Base-by-base conservation (phyloP, 2,113 vertebrate genomes). In the Eurypyga helias region DNA sequence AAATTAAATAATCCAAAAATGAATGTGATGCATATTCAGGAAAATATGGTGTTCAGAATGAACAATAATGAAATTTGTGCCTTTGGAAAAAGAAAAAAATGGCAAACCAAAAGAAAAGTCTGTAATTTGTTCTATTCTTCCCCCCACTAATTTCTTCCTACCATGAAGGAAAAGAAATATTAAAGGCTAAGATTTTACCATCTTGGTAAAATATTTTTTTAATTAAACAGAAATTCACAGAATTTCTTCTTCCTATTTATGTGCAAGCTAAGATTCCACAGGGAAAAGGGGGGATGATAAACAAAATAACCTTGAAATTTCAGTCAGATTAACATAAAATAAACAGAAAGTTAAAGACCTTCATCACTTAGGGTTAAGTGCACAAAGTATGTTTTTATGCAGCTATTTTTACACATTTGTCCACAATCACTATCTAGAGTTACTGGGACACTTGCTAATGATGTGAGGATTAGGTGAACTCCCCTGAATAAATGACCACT, bases 1-100 rank as follows among this genome's bases (percentile, higher is more conserved):
- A 98, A 98, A 98, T 98, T 98, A 98, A 98, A 98, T 98, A 98
- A 98, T 98, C 96, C 90, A 97, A 97, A 41, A 97, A 97, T 90
- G 49, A 97, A 97, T 26, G 20, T 69, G 92, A 97, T 97, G 93
- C 96, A 97, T 97, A 98, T 97, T 97, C 94, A 97, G 91, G 97
- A 97, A 98, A 98, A 96, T 83, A 88, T 77, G 48, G 79, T 94
- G 81, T 96, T 98, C 71, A 79, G 75, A 97, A 90, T n/a, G 83
- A 97, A 96, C 80, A 96, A 93, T 34, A 97, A 95, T 80, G 36
- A 90, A 95, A 97, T 91, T 88, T 92, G 94, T 69, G 87, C 65
- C 49, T 81, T 49, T 83, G 65, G 24, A 73, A 83, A 93, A 91
- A 58, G 78, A 92, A 14, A 66, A 34, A 55, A 34, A 12, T 12